Evolutionary conservation across 2,797 vertebrate genomes (phyloP), one percentile per base, ranked within the genome.

Genomic region (Melanotaenia trifasciata): DNA sequence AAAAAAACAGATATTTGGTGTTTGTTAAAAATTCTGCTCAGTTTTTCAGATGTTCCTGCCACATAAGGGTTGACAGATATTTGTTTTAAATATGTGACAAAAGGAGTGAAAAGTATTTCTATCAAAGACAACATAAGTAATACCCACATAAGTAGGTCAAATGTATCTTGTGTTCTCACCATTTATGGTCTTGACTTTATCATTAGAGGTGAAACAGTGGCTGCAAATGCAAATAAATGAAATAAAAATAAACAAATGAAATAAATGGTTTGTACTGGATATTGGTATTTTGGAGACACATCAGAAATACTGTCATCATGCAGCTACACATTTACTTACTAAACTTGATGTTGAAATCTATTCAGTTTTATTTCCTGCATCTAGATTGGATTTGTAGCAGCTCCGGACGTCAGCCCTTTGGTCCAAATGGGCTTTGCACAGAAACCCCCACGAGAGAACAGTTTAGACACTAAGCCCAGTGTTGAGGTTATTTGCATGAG

Each of bases 401-500:
- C 1, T 61, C 20, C 35, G 13, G 10, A 51, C 54, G 20, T 50
- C 2, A 58, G 64, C 47, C 61, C 24, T 71, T 72, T 26, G 9
- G 72, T 67, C 72, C 14, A 62, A 47, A 33, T 40, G n/a, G 51
- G 53, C 61, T 70, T 50, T 8, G 11, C 64, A 60, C 28, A 7
- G 7, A 72, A 61, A 70, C 36, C 62, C 45, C 40, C 32, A 38
- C 53, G 50, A 60, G 51, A 32, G 13, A 32, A 43, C 76, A 26
- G 64, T 30, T 59, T 1, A 58, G 84, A 88, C 85, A 83, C 84
- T 85, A 58, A 85, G 51, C 57, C 60, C 64, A 68, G 67, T 81
- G 78, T 83, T 72, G 58, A 50, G 74, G 33, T 74, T 84, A 87
- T 92, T 92, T 91, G 89, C 86, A 87, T 87, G 56, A 64, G 38